Percentiles rank a stretch among this genome's conserved stretches.
Evolutionary conservation across 2,113 vertebrate genomes (phyloP).

Genomic region (Telmatochromis brichardi): DNA sequence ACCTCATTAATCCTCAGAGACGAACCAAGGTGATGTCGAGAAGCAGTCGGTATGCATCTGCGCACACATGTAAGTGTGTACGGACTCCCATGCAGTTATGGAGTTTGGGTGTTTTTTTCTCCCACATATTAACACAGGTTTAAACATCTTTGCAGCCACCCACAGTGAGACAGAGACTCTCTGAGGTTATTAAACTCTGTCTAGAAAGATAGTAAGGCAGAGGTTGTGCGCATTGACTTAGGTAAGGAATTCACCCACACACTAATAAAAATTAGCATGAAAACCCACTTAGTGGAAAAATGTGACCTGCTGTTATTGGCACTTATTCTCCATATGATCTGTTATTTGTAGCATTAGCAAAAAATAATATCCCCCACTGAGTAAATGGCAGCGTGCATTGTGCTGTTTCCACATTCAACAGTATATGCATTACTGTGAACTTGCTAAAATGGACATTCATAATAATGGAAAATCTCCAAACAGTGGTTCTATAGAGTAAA

Average conservation of each 20-base stretch:
- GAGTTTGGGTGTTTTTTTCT: background rate
- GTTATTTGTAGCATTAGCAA: background rate
- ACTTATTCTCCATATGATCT: background rate
- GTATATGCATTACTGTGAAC: background rate
- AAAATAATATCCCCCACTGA: background rate
- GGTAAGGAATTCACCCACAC: background rate
- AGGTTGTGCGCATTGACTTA: background rate
- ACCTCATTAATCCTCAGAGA: slow-evolving; percentile 35
- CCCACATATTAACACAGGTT: background rate
- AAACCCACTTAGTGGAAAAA: background rate
- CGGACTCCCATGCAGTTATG: background rate
- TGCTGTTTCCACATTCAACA: background rate
- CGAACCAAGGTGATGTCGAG: background rate
- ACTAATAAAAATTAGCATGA: background rate
- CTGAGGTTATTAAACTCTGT: background rate
- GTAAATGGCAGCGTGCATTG: background rate
- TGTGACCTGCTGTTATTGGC: background rate
- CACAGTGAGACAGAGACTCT: background rate
- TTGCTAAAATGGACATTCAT: background rate
- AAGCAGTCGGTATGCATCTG: background rate
- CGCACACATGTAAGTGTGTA: background rate
- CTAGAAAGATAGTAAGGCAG: background rate
- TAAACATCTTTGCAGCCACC: background rate
- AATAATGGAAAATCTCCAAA: background rate
- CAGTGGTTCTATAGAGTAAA: background rate